phyloP scores from a whole-genome alignment of 2,113 vertebrate genomes.

The Chionodraco myersi region DNA sequence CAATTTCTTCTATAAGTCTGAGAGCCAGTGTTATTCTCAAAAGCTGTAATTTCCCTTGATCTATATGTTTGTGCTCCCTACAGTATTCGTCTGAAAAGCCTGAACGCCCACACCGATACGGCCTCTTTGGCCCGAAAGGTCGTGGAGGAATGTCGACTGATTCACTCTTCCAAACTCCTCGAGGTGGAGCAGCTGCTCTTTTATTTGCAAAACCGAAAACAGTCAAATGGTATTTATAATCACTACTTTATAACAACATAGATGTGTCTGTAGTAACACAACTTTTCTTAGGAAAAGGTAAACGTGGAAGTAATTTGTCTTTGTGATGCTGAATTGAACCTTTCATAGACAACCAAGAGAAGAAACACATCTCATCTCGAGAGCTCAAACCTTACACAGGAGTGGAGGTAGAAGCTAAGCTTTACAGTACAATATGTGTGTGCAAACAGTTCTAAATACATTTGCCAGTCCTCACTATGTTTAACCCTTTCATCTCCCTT shows the following conservation, averaged over 20 bases:
- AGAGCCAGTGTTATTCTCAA: not conserved
- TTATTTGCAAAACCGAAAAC: conserved; percentile 92
- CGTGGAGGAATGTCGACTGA: conserved; percentile 93
- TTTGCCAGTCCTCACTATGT: not conserved
- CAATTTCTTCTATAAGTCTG: not conserved
- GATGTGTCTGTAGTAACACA: too few relatives aligned
- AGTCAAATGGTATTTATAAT: conserved; percentile 72
- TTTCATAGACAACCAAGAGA: conserved; percentile 86
- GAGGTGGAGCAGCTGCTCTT: conserved; percentile 94
- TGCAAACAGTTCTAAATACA: not conserved
- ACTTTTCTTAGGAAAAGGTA: too few relatives aligned
- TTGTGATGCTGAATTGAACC: not conserved
- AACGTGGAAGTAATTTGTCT: not conserved
- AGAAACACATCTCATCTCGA: conserved; percentile 86
- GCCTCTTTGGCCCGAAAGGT: conserved; percentile 92
- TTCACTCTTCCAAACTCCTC: conserved; percentile 89
- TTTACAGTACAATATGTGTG: not conserved
- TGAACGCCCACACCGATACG: conserved; percentile 91
- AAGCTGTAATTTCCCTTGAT: not conserved
- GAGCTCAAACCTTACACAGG: conserved; percentile 91
- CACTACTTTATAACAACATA: not conserved
- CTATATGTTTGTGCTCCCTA: not conserved
- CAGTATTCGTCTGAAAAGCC: conserved; percentile 94
- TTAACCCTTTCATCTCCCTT: not conserved
- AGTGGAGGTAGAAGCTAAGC: conserved; percentile 86